phyloP scores from a whole-genome alignment of 1,140 invertebrate genomes.

The Octopus bimaculoides region DNA sequence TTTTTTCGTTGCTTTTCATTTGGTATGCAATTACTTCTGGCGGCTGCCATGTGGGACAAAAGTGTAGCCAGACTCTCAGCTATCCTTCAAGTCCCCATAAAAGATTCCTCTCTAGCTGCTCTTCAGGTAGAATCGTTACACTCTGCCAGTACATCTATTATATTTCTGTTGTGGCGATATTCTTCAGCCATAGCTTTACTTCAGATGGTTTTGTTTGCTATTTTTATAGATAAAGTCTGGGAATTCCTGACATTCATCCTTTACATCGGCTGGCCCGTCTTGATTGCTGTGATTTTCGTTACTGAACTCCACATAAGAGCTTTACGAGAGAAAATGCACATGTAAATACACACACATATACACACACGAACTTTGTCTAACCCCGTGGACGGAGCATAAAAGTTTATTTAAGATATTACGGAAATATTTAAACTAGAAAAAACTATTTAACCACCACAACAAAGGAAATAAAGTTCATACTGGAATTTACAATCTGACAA shows the following conservation, averaged over 20 bases:
- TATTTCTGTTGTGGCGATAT: conserved; percentile 74
- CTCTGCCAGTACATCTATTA: conserved; percentile 70
- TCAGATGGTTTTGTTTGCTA: conserved; percentile 72
- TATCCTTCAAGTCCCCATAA: not conserved
- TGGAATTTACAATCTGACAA: too few relatives aligned
- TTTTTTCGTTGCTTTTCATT: conserved; percentile 45
- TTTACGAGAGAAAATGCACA: conserved; percentile 21
- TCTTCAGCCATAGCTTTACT: conserved; percentile 77
- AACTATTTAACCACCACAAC: too few relatives aligned
- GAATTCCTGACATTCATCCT: conserved; percentile 31
- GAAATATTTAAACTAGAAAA: too few relatives aligned
- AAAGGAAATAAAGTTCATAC: too few relatives aligned
- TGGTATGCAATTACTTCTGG: conserved; percentile 35
- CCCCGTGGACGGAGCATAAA: too few relatives aligned
- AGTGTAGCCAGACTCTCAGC: conserved; percentile 22
- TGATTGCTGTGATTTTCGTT: conserved; percentile 20
- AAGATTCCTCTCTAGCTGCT: conserved; percentile 23
- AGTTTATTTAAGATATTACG: too few relatives aligned
- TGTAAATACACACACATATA: not conserved
- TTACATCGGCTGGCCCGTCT: conserved; percentile 23
- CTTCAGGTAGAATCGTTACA: conserved; percentile 60
- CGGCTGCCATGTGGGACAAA: conserved; percentile 41
- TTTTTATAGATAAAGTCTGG: conserved; percentile 73
- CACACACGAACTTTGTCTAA: not conserved
- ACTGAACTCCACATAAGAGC: conserved; percentile 24